Conservation (phyloP, 92 coral and sea anemone genomes). For the Paramuricea clavata region DNA sequence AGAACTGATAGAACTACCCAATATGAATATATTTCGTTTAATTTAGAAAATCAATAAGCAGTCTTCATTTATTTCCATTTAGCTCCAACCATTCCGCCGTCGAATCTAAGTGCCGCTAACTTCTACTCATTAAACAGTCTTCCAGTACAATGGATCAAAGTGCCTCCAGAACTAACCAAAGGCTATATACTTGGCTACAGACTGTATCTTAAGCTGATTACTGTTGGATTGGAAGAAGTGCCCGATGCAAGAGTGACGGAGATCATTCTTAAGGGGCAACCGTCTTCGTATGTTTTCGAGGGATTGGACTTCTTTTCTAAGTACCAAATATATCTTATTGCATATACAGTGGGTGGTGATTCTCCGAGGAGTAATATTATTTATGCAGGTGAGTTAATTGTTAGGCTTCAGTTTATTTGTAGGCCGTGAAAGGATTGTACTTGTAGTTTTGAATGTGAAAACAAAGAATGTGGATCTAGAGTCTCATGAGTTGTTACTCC, state of each 20-base stretch:
- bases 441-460: too few relatives aligned
- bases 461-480: too few relatives aligned
- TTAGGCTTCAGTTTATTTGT: slow-evolving; percentile 63
- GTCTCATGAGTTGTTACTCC: too few relatives aligned
- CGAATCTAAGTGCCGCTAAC: slow-evolving; percentile 71
- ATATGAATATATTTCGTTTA: too few relatives aligned
- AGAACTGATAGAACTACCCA: too few relatives aligned
- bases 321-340: slow-evolving; percentile 64
- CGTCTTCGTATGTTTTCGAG: slow-evolving; percentile 31
- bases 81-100: slow-evolving; percentile 80
- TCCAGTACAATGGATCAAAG: slow-evolving; percentile 70
- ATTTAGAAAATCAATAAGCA: too few relatives aligned
- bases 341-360: slow-evolving; percentile 75
- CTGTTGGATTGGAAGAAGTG: slow-evolving; percentile 49
- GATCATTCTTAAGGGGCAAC: slow-evolving; percentile 32
- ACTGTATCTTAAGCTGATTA: slow-evolving; percentile 49
- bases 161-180: slow-evolving; percentile 63
- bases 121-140: slow-evolving; percentile 67
- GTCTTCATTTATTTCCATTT: neutral
- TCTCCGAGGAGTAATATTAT: slow-evolving; percentile 66
- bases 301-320: slow-evolving; percentile 66
- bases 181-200: slow-evolving; percentile 76
- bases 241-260: neutral
- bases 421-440: slow-evolving; percentile 48
- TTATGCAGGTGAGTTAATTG: slow-evolving; percentile 67